phyloP scores from a whole-genome alignment of 2,888 invertebrate genomes.

The Sipha maydis region DNA sequence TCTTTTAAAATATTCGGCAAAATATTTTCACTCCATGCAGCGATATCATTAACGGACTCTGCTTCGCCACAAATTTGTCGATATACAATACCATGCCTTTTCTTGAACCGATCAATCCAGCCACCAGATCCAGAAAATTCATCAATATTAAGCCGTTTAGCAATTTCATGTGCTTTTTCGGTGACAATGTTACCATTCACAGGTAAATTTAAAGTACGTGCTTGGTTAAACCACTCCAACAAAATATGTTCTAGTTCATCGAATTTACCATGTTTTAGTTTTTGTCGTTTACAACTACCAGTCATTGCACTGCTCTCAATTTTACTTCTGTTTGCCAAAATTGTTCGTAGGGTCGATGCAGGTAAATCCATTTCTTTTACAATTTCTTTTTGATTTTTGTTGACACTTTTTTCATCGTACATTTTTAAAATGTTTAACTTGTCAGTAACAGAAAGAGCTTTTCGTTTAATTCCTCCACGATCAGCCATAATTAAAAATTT shows the following conservation, averaged over 20 bases:
- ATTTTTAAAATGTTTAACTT: too few relatives aligned
- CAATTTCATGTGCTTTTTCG: constrained; percentile 18
- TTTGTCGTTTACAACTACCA: too few relatives aligned
- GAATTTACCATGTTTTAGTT: too few relatives aligned
- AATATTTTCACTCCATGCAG: constrained; percentile 28
- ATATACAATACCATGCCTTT: constrained; percentile 13
- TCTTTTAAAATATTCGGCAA: constrained; percentile 20
- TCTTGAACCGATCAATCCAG: constrained; percentile 18
- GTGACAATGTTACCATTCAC: constrained; percentile 17
- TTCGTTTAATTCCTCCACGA: too few relatives aligned
- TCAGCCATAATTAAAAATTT: too few relatives aligned
- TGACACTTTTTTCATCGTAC: too few relatives aligned
- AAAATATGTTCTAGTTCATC: constrained; percentile 5
- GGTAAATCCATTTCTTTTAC: too few relatives aligned
- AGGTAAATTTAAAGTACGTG: constrained; percentile 6
- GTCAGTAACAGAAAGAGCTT: too few relatives aligned
- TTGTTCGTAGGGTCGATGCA: too few relatives aligned
- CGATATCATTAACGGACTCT: constrained; percentile 28
- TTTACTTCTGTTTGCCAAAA: too few relatives aligned
- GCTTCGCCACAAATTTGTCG: constrained; percentile 26
- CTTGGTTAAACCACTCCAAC: constrained; percentile 23
- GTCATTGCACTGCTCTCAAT: too few relatives aligned
- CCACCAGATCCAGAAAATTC: constrained; percentile 16
- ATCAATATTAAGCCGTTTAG: neutral
- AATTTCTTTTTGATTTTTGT: too few relatives aligned